Conservation (phyloP, 2,888 invertebrate genomes). For the Drosophila siamana region DNA sequence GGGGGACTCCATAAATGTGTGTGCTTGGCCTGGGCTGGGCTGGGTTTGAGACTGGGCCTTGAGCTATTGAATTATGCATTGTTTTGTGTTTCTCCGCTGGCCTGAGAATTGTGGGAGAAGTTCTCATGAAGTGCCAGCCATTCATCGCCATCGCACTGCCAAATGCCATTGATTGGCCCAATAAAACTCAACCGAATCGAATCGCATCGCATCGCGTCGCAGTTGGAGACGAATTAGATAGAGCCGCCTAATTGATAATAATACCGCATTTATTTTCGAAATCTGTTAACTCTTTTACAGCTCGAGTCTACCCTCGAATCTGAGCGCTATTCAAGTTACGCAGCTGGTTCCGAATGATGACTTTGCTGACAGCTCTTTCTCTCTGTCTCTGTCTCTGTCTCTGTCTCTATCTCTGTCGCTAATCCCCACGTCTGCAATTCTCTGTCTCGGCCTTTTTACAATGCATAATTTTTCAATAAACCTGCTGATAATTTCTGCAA, state of each 20-base stretch:
- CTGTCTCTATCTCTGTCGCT: slow-evolving; percentile 7
- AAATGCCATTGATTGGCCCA: slow-evolving; percentile 68
- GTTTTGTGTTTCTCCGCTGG: slow-evolving; percentile 29
- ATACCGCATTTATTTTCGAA: slow-evolving; percentile 66
- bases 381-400: background rate
- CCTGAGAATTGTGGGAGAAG: slow-evolving; percentile 62
- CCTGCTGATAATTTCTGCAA: slow-evolving; percentile 66
- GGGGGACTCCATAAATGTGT: slow-evolving; percentile 42
- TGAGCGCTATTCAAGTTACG: background rate
- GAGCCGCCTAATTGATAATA: slow-evolving; percentile 76
- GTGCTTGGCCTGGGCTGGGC: slow-evolving; percentile 8
- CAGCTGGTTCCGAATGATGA: slow-evolving; percentile 30
- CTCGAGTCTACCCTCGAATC: background rate
- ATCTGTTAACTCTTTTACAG: slow-evolving; percentile 60
- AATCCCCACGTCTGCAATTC: slow-evolving; percentile 43
- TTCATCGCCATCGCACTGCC: slow-evolving; percentile 67
- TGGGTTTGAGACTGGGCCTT: slow-evolving; percentile 32
- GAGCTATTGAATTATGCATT: slow-evolving; percentile 75
- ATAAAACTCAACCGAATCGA: slow-evolving; percentile 39
- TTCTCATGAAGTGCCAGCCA: slow-evolving; percentile 73
- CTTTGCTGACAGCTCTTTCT: no score
- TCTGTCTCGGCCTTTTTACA: slow-evolving; percentile 20
- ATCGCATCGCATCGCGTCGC: slow-evolving; percentile 18
- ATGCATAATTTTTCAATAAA: slow-evolving; percentile 72
- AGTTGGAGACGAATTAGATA: slow-evolving; percentile 62